Evolutionary conservation across 2,113 vertebrate species (phyloP).

Genomic region (Myotis brandtii): DNA sequence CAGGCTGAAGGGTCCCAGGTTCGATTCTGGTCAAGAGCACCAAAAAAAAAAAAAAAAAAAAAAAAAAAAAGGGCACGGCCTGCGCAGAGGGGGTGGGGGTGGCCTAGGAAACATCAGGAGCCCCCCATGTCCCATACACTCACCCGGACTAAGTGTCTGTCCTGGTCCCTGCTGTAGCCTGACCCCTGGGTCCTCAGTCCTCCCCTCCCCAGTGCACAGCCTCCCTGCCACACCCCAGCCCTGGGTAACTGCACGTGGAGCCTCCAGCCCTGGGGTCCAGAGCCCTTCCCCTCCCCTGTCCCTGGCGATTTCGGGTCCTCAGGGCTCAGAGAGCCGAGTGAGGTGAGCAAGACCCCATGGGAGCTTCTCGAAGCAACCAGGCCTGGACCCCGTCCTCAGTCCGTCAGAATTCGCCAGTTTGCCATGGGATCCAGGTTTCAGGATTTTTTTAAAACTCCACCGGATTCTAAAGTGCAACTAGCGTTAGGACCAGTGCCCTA

Average conservation of each 20-base stretch:
- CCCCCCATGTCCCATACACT: not conserved
- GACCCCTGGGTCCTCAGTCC: not conserved
- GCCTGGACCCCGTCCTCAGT: not conserved
- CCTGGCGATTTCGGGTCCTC: not conserved
- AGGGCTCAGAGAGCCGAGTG: not conserved
- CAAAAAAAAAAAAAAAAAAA: too few species aligned
- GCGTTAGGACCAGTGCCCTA: not conserved
- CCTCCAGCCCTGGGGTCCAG: not conserved
- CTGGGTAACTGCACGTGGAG: not conserved
- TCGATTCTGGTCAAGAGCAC: too few species aligned
- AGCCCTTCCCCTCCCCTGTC: not conserved
- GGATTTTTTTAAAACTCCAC: not conserved
- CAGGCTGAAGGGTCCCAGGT: too few species aligned
- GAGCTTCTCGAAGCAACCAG: not conserved
- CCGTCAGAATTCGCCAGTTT: not conserved
- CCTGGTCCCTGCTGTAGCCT: not conserved
- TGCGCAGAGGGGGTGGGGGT: not conserved
- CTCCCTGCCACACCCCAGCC: not conserved
- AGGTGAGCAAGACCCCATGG: not conserved
- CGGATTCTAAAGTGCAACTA: not conserved
- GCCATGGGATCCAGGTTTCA: not conserved
- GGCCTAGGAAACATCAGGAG: not conserved
- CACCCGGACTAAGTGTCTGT: not conserved
- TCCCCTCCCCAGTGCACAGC: not conserved
- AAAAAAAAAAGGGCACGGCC: too few species aligned